Conservation (phyloP, 2,888 invertebrate species). For the Brenthis ino region DNA sequence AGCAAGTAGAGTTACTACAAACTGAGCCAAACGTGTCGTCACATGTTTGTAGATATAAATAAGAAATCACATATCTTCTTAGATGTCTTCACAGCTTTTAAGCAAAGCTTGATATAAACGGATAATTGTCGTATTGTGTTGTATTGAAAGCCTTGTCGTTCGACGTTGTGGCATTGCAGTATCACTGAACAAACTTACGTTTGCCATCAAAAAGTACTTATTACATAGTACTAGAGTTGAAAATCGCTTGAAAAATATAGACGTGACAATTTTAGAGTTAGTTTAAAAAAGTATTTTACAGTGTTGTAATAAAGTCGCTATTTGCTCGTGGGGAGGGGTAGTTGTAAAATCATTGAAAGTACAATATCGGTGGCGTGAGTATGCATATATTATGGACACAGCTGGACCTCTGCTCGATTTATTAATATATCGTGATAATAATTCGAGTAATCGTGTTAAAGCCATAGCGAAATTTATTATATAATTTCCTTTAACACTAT, state of each 20-base stretch:
- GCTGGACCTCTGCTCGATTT: constrained; percentile 38
- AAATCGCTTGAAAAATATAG: neutral
- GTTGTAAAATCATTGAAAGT: constrained; percentile 39
- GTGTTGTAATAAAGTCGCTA: constrained; percentile 21
- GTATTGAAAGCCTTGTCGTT: constrained; percentile 47
- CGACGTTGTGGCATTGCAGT: constrained; percentile 43
- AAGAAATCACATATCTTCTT: constrained; percentile 8
- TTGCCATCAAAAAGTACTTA: constrained; percentile 15
- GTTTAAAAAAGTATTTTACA: constrained; percentile 12
- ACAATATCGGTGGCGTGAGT: constrained; percentile 44
- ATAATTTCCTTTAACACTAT: constrained; percentile 35
- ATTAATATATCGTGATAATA: constrained; percentile 43
- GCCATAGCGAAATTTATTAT: constrained; percentile 37
- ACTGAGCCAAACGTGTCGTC: too few species aligned
- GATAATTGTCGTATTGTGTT: constrained; percentile 51
- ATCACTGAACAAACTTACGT: constrained; percentile 22
- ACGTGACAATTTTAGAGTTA: neutral
- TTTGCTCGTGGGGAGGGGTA: constrained; percentile 7
- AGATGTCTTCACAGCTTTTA: constrained; percentile 18
- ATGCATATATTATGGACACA: constrained; percentile 43
- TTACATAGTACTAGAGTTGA: neutral
- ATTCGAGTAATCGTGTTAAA: constrained; percentile 36
- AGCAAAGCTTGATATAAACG: constrained; percentile 34
- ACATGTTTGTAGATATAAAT: neutral
- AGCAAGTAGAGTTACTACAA: too few species aligned